Evolutionary conservation across 2,797 vertebrate genomes (phyloP).

Genomic region (Enteromius afrohamiltoni): DNA sequence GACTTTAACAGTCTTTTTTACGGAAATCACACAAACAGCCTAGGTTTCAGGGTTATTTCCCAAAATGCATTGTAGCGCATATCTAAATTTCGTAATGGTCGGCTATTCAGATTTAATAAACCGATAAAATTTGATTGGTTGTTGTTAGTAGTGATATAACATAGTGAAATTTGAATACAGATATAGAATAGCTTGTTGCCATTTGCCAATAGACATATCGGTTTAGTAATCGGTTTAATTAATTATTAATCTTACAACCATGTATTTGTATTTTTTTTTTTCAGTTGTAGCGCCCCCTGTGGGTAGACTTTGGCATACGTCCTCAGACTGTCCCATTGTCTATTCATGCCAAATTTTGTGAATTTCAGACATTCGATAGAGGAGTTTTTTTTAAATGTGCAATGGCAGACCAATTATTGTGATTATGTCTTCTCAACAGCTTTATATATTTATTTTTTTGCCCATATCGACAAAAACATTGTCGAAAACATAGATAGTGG

Average conservation of each 20-base stretch:
- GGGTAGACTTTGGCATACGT: background rate
- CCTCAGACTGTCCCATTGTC: background rate
- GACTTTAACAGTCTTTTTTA: background rate
- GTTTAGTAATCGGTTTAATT: no score
- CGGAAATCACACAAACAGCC: background rate
- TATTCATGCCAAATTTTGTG: background rate
- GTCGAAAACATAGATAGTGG: background rate
- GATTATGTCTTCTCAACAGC: background rate
- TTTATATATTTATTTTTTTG: background rate
- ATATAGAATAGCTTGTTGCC: background rate
- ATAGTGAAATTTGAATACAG: no score
- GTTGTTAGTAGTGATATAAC: background rate
- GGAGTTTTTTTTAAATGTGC: no score
- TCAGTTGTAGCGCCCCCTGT: background rate
- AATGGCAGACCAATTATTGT: no score
- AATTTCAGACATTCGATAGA: background rate
- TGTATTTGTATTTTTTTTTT: background rate
- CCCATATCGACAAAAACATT: background rate
- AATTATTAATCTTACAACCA: background rate
- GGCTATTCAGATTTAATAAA: background rate
- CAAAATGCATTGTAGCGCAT: background rate
- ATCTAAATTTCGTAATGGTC: background rate
- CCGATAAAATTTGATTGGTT: background rate
- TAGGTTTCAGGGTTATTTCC: background rate
- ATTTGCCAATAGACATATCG: background rate